Conservation (phyloP, 2,888 invertebrate genomes). For the Sycophila texana region DNA sequence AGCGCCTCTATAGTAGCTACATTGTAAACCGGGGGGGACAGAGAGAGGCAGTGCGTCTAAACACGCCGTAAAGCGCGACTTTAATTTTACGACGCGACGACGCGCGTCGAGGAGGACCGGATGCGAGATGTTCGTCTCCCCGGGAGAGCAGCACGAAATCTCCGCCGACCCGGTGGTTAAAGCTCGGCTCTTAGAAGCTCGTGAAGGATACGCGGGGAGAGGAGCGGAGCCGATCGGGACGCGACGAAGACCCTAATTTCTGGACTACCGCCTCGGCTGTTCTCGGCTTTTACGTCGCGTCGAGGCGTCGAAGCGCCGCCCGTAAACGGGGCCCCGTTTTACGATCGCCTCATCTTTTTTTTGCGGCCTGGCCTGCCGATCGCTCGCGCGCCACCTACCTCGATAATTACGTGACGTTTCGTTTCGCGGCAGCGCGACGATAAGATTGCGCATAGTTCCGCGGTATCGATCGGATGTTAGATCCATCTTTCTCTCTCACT, state of each 20-base stretch:
- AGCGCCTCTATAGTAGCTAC: not conserved
- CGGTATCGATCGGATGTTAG: slow-evolving; percentile 31
- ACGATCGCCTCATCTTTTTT: slow-evolving; percentile 62
- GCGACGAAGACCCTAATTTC: slow-evolving; percentile 45
- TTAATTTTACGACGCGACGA: slow-evolving; percentile 43
- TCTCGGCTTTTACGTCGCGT: slow-evolving; percentile 42
- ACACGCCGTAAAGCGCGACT: slow-evolving; percentile 26
- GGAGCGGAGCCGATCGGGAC: slow-evolving; percentile 13
- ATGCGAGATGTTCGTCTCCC: too few relatives aligned
- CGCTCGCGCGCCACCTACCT: slow-evolving; percentile 64
- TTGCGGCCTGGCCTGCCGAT: slow-evolving; percentile 48
- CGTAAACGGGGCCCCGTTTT: slow-evolving; percentile 67
- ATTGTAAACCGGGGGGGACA: slow-evolving; percentile 19
- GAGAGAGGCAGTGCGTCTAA: slow-evolving; percentile 23
- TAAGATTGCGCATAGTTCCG: slow-evolving; percentile 18
- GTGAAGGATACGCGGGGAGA: slow-evolving; percentile 13
- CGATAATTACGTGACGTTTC: slow-evolving; percentile 72
- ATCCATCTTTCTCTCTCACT: not conserved
- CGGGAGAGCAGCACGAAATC: not conserved
- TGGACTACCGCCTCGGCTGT: slow-evolving; percentile 33
- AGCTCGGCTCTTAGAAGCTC: too few relatives aligned
- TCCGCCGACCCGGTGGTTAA: not conserved
- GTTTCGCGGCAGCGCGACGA: slow-evolving; percentile 60
- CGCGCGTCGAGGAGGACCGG: slow-evolving; percentile 14
- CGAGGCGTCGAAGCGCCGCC: slow-evolving; percentile 58